Base-by-base conservation (phyloP, 2,888 invertebrate genomes). In the Patella depressa region DNA sequence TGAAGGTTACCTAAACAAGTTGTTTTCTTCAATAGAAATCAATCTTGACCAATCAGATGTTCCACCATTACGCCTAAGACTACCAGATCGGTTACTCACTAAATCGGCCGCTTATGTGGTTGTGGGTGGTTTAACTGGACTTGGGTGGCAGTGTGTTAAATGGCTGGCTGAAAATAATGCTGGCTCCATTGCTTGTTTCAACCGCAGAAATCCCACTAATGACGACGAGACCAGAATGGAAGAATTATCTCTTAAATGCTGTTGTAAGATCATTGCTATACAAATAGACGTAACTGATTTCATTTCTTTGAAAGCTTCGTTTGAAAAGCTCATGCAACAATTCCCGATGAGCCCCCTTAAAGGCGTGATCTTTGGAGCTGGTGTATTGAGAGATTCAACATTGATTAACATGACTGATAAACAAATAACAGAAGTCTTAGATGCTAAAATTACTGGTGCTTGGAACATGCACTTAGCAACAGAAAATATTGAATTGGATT, bases 311-410 rank as follows among this genome's bases (percentile, higher is more conserved):
- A 53, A 81, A 34, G 53, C 71, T 1, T 74, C 81, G 9, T 74
- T 87, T 54, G 59, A 70, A 29, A 72, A 59, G 3, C 76, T 87
- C 7, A 65, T 72, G 53, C 59, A 72, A 14, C 65, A 72, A 11
- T 80, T 80, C 17, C 75, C 76, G 14, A 54, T 71, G 5, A 29
- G 70, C n/a, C 76, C 74, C 7, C 70, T 86, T 1, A 83, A 83
- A 75, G 88, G 88, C 9, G 78, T 88, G n/a, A 85, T 88, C 72
- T 85, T 85, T 72, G 85, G 86, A 11, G 87, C 85, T 4, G 87
- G 84, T 59, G 81, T 87, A 45, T 73, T 86, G 2, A 79, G 82
- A 9, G 83, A 85, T 72, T 71, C 78, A 12, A 69, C 82, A 2
- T 55, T 85, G 9, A 54, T 76, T 1, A 79, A 82, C n/a, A 77